Evolutionary conservation across 37 sponge, comb jelly and placozoan species (phyloP), one percentile per base, ranked within the genome.

Genomic region (Spongilla lacustris): DNA sequence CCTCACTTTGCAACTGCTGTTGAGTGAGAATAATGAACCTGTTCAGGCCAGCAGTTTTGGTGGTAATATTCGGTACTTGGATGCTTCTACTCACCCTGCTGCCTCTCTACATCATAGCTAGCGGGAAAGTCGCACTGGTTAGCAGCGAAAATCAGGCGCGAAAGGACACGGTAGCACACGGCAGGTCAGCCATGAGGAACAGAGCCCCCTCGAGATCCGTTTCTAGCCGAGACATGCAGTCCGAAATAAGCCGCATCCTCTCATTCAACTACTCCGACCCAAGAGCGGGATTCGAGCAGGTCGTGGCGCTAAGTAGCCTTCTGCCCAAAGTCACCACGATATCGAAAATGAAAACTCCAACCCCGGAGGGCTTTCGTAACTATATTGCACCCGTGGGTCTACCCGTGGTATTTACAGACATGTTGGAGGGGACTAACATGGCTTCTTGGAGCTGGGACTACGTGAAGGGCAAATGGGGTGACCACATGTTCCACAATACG

Each of bases 311-410:
- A 22, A 96, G 94, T 78, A 66, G 69, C 24, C 78, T 93, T 1
- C 84, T 91, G 0, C 96, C 96, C 2, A 83, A 72, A 37, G 81
- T 96, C 24, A 81, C 66, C 4, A 81, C 79, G 74, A 81, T 96
- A 33, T 73, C 89, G 0, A 85, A 92, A 31, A 88, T 93, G 35
- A 75, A 74, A 29, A 96, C 94, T 2, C 96, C 96, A 6, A 50
- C 77, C 26, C 76, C 89, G 0, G 90, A 93, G 37, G 41, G 84
- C n/a, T 96, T 96, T 80, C 88, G 89, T 23, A 82, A 86, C 79
- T 90, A 96, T 92, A 93, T 96, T 46, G 96, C 94, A 30, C 89
- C 94, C 22, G 79, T 84, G 4, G 96, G 96, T 0, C 84, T 96
- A 0, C 96, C 96, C 13, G 96, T 93, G 0, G 75, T 96, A 19